Conservation (phyloP, 53 echinoderm and acorn worm genomes). For the Echinarachnius parma region DNA sequence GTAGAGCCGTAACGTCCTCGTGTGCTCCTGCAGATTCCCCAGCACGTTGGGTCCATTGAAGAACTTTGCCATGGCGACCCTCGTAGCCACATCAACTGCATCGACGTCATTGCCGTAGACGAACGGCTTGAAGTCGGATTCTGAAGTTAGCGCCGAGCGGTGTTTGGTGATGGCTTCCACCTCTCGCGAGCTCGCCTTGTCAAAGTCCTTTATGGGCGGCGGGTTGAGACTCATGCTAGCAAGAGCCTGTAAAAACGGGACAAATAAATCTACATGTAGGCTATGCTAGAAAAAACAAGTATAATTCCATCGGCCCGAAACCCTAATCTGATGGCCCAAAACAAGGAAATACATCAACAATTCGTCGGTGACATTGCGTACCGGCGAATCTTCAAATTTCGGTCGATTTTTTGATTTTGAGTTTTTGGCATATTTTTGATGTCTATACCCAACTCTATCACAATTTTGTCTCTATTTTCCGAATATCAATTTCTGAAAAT, state of each 20-base stretch:
- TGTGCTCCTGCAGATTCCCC: slow-evolving; percentile 86
- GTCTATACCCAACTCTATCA: too few relatives aligned
- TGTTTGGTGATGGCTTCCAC: slow-evolving; percentile 73
- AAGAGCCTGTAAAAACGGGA: slow-evolving; percentile 81
- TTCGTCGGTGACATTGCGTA: too few relatives aligned
- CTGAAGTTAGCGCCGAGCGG: slow-evolving; percentile 49
- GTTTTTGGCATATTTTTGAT: too few relatives aligned
- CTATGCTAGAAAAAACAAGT: too few relatives aligned
- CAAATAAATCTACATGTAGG: too few relatives aligned
- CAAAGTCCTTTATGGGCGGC: slow-evolving; percentile 87
- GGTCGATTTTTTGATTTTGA: too few relatives aligned
- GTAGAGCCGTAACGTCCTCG: slow-evolving; percentile 80
- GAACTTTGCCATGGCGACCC: slow-evolving; percentile 97
- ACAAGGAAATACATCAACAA: too few relatives aligned
- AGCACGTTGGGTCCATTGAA: slow-evolving; percentile 83
- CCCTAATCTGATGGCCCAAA: too few relatives aligned
- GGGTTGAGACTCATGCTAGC: slow-evolving; percentile 90
- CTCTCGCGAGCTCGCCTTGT: slow-evolving; percentile 70
- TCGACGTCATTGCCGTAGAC: slow-evolving; percentile 96
- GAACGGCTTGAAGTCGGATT: slow-evolving; percentile 76
- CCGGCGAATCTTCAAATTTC: too few relatives aligned
- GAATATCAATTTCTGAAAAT: too few relatives aligned
- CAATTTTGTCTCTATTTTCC: too few relatives aligned
- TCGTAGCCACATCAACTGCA: slow-evolving; percentile 91
- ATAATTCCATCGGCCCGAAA: too few relatives aligned